Percentiles rank a stretch among this genome's conserved stretches.
Conservation (phyloP, 1,140 invertebrate species). For the Dendroctonus valens region DNA sequence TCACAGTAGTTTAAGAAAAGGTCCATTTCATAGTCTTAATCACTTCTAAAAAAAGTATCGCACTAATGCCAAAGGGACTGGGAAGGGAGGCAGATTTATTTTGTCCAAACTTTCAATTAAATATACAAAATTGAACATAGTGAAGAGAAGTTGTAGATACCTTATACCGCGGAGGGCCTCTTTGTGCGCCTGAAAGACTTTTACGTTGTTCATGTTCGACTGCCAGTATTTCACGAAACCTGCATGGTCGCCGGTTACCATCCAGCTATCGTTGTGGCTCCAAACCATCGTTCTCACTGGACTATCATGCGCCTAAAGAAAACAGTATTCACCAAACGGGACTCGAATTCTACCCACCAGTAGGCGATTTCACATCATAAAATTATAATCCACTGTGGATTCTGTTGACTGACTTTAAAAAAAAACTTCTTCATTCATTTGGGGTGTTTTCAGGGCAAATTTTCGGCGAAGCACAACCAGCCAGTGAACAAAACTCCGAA, state of each 20-base stretch:
- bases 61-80: conserved; percentile 38
- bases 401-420: no score
- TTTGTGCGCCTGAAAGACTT: conserved; percentile 99
- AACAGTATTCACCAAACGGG: conserved; percentile 10
- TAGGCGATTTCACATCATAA: no score
- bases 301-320: conserved; percentile 89
- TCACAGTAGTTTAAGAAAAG: conserved; percentile 28
- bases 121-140: conserved; percentile 36
- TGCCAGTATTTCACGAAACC: conserved; percentile 99
- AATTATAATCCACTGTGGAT: no score
- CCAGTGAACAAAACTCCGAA: no score
- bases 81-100: conserved; percentile 39
- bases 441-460: no score
- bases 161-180: conserved; percentile 98
- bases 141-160: conserved; percentile 62
- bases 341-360: no score
- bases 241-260: conserved; percentile 98
- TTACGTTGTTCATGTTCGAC: conserved; percentile 99
- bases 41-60: conserved; percentile 18
- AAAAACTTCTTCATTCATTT: no score
- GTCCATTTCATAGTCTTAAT: conserved; percentile 10
- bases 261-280: conserved; percentile 99
- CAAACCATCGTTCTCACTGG: conserved; percentile 98
- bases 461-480: no score
- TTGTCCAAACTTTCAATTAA: conserved; percentile 11